Percentiles rank a stretch among this genome's conserved stretches.
Evolutionary conservation across 2,888 invertebrate genomes (phyloP).

Genomic region (Masnerella sp.): DNA sequence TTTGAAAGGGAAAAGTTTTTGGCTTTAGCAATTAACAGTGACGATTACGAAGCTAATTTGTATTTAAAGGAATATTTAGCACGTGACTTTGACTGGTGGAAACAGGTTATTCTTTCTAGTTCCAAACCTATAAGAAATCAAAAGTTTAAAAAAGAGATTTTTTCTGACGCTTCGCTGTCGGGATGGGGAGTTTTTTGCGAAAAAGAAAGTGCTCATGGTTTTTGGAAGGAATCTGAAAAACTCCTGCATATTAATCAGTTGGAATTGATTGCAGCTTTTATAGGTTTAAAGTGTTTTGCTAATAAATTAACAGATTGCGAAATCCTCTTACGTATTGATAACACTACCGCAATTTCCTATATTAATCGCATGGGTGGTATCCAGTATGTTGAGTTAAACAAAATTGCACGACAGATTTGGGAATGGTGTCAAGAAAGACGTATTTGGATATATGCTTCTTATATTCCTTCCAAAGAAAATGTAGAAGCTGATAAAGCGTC

Average conservation of each 20-base stretch:
- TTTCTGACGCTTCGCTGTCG: constrained; percentile 46
- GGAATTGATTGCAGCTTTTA: constrained; percentile 44
- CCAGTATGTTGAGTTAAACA: constrained; percentile 59
- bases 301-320: constrained; percentile 40
- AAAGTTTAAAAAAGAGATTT: constrained; percentile 38
- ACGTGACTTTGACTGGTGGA: constrained; percentile 36
- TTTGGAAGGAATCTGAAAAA: constrained; percentile 45
- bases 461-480: constrained; percentile 50
- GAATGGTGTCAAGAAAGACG: constrained; percentile 49
- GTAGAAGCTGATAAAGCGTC: constrained; percentile 47
- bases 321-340: constrained; percentile 58
- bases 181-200: constrained; percentile 47
- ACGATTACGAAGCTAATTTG: constrained; percentile 7
- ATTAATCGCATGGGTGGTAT: constrained; percentile 60
- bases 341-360: constrained; percentile 60
- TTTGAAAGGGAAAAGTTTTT: constrained; percentile 53
- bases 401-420: constrained; percentile 44
- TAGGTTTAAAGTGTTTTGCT: constrained; percentile 60
- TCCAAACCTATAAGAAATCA: constrained; percentile 23
- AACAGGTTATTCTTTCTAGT: constrained; percentile 10
- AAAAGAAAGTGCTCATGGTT: constrained; percentile 21
- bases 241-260: constrained; percentile 51
- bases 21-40: neutral
- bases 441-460: constrained; percentile 51
- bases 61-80: neutral